Evolutionary conservation across 2,888 invertebrate species (phyloP), one percentile per base, ranked within the genome.

Genomic region (Drosophila pseudotakahashii): DNA sequence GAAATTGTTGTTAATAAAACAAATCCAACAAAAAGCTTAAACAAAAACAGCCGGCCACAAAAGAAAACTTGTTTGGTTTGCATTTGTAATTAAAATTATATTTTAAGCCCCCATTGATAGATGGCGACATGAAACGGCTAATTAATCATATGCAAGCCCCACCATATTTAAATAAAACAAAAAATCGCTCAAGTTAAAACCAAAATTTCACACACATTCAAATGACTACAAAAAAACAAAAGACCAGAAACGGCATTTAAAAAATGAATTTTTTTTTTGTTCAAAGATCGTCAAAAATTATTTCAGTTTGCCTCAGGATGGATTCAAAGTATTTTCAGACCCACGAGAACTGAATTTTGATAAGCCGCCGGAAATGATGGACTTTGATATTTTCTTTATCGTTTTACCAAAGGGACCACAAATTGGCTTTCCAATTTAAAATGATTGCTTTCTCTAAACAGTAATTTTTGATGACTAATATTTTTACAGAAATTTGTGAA

Each of bases 141-240:
- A 88, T 89, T 89, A 83, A 89, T 88, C 80, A 83, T 76, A 88
- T 79, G 79, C 88, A 88, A 77, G 60, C 60, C 48, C 34, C 62
- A 47, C 26, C 26, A 34, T 57, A 48, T 45, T 64, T 37, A 68
- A 68, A 70, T 32, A 54, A 69, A 66, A 60, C 34, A 66, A 63
- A 73, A 42, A 61, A 39, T 36, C 54, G 47, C 16, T 42, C 10
- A 64, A 58, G 48, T 63, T 36, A 39, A 60, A 62, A 57, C 57
- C 64, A 4, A 50, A 74, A 54, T 52, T 64, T 70, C 58, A 67
- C 57, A 64, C 55, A 60, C 53, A 53, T 30, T 47, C 11, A 23
- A 10, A 26, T 16, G 30, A 9, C 32, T 19, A 36, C 34, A 14
- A 64, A 54, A 54, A 58, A 36, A 30, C 50, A 44, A 61, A 26